These are phyloP conservation scores for Trachelus iudaicus DNA, from an alignment of 2,888 invertebrate genomes.

Conservation along the genomic window DNA sequence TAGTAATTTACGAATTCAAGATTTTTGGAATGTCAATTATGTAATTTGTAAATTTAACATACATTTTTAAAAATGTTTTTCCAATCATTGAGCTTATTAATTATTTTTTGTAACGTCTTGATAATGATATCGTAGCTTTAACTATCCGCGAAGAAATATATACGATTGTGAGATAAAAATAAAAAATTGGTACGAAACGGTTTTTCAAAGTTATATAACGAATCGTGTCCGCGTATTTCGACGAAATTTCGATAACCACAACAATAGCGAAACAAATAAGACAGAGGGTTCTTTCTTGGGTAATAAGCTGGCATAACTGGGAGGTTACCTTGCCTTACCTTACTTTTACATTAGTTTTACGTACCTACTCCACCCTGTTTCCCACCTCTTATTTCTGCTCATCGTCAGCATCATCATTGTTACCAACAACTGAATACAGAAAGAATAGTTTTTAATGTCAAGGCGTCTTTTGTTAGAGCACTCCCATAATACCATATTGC, in stretches of 20 bases:
- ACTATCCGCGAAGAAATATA: not conserved
- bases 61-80: not conserved
- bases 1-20: not conserved
- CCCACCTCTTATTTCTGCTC: slow-evolving; percentile 17
- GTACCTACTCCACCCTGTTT: slow-evolving; percentile 29
- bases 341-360: slow-evolving; percentile 17
- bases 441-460: slow-evolving; percentile 44
- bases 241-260: not conserved
- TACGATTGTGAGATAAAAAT: not conserved
- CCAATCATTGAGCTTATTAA: not conserved
- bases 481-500: not conserved
- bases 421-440: slow-evolving; percentile 27
- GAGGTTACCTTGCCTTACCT: slow-evolving; percentile 37
- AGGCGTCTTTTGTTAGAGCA: slow-evolving; percentile 33
- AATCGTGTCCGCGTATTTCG: not conserved
- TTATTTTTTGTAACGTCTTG: not conserved
- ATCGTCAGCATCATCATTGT: slow-evolving; percentile 23
- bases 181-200: not conserved
- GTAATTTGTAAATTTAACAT: too few species aligned
- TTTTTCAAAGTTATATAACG: not conserved
- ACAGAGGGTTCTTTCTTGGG: slow-evolving; percentile 32
- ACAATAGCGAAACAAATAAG: not conserved
- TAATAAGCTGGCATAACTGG: slow-evolving; percentile 46
- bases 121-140: not conserved
- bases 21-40: not conserved